Percentiles rank a stretch among this genome's conserved stretches.
Conservation (phyloP, 2,888 invertebrate genomes). For the Conomelus anceps region DNA sequence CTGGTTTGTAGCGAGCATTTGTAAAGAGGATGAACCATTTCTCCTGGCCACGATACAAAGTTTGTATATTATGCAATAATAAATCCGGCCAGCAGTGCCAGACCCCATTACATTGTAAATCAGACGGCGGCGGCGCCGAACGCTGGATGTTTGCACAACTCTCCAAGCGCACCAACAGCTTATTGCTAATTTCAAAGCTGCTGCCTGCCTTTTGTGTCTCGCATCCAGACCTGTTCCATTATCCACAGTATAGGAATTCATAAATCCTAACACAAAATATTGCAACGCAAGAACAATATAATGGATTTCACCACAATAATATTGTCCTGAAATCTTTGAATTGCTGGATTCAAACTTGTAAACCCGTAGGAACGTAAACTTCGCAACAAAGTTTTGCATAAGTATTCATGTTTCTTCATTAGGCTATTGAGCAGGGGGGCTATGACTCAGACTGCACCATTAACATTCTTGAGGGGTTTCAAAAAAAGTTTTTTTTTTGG, state of each 20-base stretch:
- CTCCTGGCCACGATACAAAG: background rate
- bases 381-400: too few relatives aligned
- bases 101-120: background rate
- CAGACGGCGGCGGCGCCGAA: background rate
- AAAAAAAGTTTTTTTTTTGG: too few relatives aligned
- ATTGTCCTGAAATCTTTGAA: background rate
- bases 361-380: too few relatives aligned
- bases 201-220: background rate
- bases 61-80: background rate
- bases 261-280: background rate
- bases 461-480: too few relatives aligned
- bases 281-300: background rate
- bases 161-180: background rate
- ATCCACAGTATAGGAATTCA: background rate
- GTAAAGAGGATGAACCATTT: background rate
- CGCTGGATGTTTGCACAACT: background rate
- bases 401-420: too few relatives aligned
- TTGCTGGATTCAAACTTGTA: too few relatives aligned
- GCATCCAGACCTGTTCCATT: background rate
- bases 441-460: too few relatives aligned
- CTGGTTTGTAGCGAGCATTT: too few relatives aligned
- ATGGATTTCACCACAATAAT: background rate
- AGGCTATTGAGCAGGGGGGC: too few relatives aligned
- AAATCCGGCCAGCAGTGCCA: background rate
- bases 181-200: background rate